Conservation (phyloP, 1,140 invertebrate genomes). For the Brachionus asplanchnoidis region DNA sequence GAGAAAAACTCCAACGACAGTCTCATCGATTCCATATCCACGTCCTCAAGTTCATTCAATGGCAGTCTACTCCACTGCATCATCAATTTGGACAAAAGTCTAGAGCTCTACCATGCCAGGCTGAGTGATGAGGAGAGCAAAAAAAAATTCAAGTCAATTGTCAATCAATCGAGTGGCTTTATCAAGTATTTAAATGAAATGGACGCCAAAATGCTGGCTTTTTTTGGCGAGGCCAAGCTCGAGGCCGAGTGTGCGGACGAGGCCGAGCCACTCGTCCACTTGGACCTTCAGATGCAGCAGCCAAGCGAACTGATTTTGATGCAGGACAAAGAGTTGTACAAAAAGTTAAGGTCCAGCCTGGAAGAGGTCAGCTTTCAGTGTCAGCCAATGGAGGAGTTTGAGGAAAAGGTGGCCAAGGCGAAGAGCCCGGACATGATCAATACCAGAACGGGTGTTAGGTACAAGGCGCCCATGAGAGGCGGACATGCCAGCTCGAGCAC, state of each 20-base stretch:
- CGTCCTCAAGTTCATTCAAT: background rate
- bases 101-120: background rate
- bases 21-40: constrained; percentile 28
- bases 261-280: background rate
- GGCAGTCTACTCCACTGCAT: background rate
- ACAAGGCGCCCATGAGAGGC: constrained; percentile 37
- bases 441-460: constrained; percentile 10
- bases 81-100: constrained; percentile 21
- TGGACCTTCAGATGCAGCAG: background rate
- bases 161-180: constrained; percentile 2
- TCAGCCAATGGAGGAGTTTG: background rate
- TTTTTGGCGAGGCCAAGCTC: background rate
- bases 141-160: background rate
- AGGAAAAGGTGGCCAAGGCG: background rate
- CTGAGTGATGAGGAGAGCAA: background rate
- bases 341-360: background rate
- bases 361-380: background rate
- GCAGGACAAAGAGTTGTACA: constrained; percentile 21
- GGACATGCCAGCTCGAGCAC: background rate
- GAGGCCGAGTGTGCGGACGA: background rate
- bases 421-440: constrained; percentile 28
- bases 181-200: constrained; percentile 26
- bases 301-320: background rate
- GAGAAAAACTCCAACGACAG: constrained; percentile 12
- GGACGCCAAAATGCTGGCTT: background rate